Evolutionary conservation across 2,113 vertebrate species (phyloP).

Genomic region (Holacanthus passer): DNA sequence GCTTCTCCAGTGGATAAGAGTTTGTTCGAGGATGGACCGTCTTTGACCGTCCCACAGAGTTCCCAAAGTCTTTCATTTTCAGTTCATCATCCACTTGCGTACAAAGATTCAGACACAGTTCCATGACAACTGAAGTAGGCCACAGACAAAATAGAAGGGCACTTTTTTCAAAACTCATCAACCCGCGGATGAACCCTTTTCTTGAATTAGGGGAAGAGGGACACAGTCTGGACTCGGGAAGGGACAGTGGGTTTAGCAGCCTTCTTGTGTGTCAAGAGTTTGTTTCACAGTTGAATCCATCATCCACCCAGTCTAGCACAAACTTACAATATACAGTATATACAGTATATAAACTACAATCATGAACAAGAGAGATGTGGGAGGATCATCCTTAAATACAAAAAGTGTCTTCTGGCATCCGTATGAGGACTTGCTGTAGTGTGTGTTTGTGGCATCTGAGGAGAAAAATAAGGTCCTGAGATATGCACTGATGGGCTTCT

Average conservation of each 20-base stretch:
- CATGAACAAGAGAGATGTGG: conserved; percentile 66
- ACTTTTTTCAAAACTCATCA: conserved; percentile 69
- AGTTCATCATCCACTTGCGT: conserved; percentile 44
- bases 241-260: conserved; percentile 81
- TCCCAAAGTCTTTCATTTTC: conserved; percentile 52
- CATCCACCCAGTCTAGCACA: conserved; percentile 77
- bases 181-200: conserved; percentile 60
- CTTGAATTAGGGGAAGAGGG: conserved; percentile 28
- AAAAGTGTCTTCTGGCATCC: conserved; percentile 72
- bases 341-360: conserved; percentile 78
- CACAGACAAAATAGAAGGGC: conserved; percentile 78
- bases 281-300: conserved; percentile 91
- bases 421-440: conserved; percentile 75
- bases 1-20: conserved; percentile 77
- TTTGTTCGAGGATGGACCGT: conserved; percentile 77
- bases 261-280: conserved; percentile 83
- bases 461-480: conserved; percentile 90
- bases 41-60: conserved; percentile 50
- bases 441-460: conserved; percentile 82
- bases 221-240: conserved; percentile 46
- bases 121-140: conserved; percentile 69
- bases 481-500: conserved; percentile 82
- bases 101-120: conserved; percentile 62
- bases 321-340: conserved; percentile 82
- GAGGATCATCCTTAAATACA: conserved; percentile 74